These are phyloP conservation scores for Acrossocheilus fasciatus DNA, from an alignment of 2,797 vertebrate genomes.

Conservation along the genomic window DNA sequence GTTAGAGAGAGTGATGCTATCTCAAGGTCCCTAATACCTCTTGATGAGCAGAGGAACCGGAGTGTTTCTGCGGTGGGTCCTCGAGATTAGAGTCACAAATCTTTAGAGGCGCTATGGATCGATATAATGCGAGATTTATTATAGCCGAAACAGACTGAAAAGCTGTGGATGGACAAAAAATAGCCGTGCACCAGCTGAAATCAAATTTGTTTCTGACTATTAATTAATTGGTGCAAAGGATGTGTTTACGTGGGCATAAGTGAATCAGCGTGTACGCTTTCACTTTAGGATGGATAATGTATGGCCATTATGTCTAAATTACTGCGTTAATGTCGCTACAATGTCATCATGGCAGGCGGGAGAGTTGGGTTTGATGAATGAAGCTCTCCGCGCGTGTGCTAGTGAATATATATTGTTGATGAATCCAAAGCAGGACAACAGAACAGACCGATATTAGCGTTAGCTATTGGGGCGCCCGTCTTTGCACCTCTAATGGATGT, in stretches of 20 bases:
- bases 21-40: slow-evolving; percentile 41
- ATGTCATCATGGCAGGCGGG: slow-evolving; percentile 66
- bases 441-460: slow-evolving; percentile 65
- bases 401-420: slow-evolving; percentile 58
- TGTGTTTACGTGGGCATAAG: slow-evolving; percentile 19
- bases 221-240: slow-evolving; percentile 34
- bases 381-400: slow-evolving; percentile 41
- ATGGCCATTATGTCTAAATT: slow-evolving; percentile 60
- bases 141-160: slow-evolving; percentile 9
- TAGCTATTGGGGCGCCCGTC: slow-evolving; percentile 55
- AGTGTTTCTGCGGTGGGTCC: slow-evolving; percentile 11
- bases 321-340: slow-evolving; percentile 63
- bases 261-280: slow-evolving; percentile 3
- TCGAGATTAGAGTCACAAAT: slow-evolving; percentile 46
- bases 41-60: slow-evolving; percentile 19
- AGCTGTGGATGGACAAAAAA: background rate
- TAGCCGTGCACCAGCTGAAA: background rate
- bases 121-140: slow-evolving; percentile 19
- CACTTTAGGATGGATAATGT: slow-evolving; percentile 33
- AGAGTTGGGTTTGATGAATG: slow-evolving; percentile 70
- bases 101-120: slow-evolving; percentile 34
- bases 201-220: slow-evolving; percentile 31
- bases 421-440: slow-evolving; percentile 64
- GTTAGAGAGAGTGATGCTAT: slow-evolving; percentile 42
- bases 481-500: slow-evolving; percentile 60